Evolutionary conservation across 2,113 vertebrate genomes (phyloP), one percentile per base, ranked within the genome.

Genomic region (Psittacula cyanocephala): DNA sequence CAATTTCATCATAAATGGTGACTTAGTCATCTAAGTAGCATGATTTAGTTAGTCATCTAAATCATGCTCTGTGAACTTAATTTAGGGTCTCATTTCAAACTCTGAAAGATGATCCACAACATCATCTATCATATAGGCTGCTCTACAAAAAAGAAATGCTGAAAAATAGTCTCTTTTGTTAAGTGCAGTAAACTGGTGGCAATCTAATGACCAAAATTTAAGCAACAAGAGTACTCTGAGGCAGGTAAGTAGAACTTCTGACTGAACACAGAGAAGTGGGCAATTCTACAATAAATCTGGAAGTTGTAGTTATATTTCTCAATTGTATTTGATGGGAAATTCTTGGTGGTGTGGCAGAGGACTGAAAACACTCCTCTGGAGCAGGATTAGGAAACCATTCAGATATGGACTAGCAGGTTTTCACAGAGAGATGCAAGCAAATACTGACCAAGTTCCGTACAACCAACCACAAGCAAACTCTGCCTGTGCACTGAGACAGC

Each of bases 401-500:
- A 27, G 43, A 64, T 31, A 63, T 1, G 23, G n/a, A 68, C 6
- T 27, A 53, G 47, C 23, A 91, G 50, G 7, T 43, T 89, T 88
- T 71, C 37, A 43, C 62, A 75, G n/a, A 31, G n/a, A 86, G 24
- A 35, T 27, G 37, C 13, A 62, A 60, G 17, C n/a, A 70, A 82
- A 76, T 13, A 27, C 27, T 22, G 28, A 24, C 49, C 35, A 60
- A 1, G 23, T 18, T 92, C 53, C 2, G 0, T 1, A 41, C 4
- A 86, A 68, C 64, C 18, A 74, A 20, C 11, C 62, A 31, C 24
- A 35, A 2, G 1, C 41, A 67, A 81, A 64, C 8, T 2, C 59
- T 86, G 68, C 63, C 31, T 5, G 0, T 3, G n/a, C 13, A 0
- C 3, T 0, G 0, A 44, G 39, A 57, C 1, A 24, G 55, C 0